Evolutionary conservation across 1,140 invertebrate species (phyloP), one percentile per base, ranked within the genome.

Genomic region (Lanistes nyassanus): DNA sequence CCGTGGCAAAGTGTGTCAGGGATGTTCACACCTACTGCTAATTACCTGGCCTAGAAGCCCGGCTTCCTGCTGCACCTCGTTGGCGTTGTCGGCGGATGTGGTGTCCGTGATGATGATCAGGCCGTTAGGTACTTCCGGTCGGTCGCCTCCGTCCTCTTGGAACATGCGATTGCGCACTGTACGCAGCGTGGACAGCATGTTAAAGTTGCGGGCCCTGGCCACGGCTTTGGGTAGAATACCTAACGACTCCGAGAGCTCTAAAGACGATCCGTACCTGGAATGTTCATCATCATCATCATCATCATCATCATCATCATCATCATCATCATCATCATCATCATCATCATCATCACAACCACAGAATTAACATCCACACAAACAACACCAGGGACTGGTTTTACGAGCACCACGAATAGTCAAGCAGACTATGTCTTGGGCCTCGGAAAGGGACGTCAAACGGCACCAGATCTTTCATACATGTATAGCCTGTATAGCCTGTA

Each of bases 81-180:
- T 37, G 62, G 62, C 31, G 51, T 53, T 37, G 39, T 78, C 73
- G 39, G 42, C 78, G 39, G 83, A 80, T 29, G 62, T 74, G 37
- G 84, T 83, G 74, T 87, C 86, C 0, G 86, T 86, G 37, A 87
- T 81, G 29, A 87, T 58, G 31, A 86, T 76, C 16, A 80, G 76
- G 16, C 79, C 80, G 70, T 87, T 85, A 19, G 81, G 80, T 4
- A 83, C 83, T 37, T 77, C 74, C 9, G 74, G 53, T 51, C 84
- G 74, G 69, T 86, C 85, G 19, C 86, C 86, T 47, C 66, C 76
- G 4, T 21, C 60, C 23, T 70, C 13, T 0, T 31, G 76, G 58
- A 85, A 85, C 53, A 80, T 79, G 2, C 67, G 37, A 19, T 42
- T 56, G 19, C 76, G 66, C 26, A 77, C 42, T 16, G n/a, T 66